These are phyloP conservation scores for Lerista edwardsae DNA, from an alignment of 2,797 vertebrate species.

Conservation along the genomic window DNA sequence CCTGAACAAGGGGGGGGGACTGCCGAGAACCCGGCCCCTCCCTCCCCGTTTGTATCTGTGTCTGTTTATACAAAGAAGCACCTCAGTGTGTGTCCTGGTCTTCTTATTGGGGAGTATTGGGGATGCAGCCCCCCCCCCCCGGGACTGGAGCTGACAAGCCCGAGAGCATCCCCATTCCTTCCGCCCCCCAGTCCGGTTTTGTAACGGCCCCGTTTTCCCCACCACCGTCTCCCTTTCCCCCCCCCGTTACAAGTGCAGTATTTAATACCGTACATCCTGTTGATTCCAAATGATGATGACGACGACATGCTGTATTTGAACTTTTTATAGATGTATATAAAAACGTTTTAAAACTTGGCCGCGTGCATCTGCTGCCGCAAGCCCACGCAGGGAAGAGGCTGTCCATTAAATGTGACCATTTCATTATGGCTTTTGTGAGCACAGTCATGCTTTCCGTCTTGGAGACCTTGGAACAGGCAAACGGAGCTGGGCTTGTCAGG, in stretches of 20 bases:
- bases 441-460: too few relatives aligned
- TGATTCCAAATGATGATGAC: slow-evolving; percentile 84
- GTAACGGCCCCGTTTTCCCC: slow-evolving; percentile 62
- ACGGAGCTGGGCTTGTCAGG: too few relatives aligned
- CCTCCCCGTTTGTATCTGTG: slow-evolving; percentile 37
- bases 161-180: fast-evolving
- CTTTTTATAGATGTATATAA: slow-evolving; percentile 99
- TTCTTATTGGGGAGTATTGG: slow-evolving; percentile 53
- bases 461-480: too few relatives aligned
- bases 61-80: slow-evolving; percentile 48
- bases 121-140: slow-evolving; percentile 57
- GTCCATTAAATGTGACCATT: slow-evolving; percentile 99
- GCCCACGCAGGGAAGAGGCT: slow-evolving; percentile 78
- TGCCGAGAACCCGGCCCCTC: background rate
- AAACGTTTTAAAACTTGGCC: slow-evolving; percentile 68
- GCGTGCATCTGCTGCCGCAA: background rate
- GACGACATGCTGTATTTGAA: slow-evolving; percentile 95
- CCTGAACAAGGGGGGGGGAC: too few relatives aligned
- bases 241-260: slow-evolving; percentile 74
- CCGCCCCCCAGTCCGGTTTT: slow-evolving; percentile 70
- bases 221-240: slow-evolving; percentile 33
- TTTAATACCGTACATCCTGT: slow-evolving; percentile 81
- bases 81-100: slow-evolving; percentile 46
- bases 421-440: slow-evolving; percentile 79
- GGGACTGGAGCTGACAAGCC: slow-evolving; percentile 49